Conservation (phyloP, 1,140 invertebrate genomes). For the Amphibalanus amphitrite region DNA sequence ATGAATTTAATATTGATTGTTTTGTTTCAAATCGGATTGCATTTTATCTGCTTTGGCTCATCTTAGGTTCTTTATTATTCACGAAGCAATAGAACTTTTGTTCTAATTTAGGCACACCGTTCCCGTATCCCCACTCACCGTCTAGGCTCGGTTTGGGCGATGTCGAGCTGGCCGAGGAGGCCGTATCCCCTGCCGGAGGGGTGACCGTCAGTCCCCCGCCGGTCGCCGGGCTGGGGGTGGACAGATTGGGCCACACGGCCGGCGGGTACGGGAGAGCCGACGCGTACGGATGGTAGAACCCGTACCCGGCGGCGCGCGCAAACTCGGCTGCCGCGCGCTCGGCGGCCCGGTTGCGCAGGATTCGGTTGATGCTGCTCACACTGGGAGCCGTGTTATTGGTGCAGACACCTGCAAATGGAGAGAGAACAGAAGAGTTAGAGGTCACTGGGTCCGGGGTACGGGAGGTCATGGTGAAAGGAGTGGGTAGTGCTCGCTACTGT, state of each 20-base stretch:
- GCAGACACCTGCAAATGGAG: conserved; percentile 48
- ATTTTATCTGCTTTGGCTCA: no score
- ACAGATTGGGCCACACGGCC: conserved; percentile 11
- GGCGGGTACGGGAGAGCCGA: conserved; percentile 13
- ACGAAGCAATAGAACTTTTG: no score
- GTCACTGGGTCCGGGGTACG: no score
- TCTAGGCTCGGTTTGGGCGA: conserved; percentile 10
- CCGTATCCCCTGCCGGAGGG: not conserved
- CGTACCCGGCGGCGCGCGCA: conserved; percentile 72
- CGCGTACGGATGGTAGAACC: conserved; percentile 41
- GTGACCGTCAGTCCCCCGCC: conserved; percentile 6
- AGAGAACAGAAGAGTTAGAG: not conserved
- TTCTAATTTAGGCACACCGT: no score
- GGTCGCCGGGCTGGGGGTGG: not conserved
- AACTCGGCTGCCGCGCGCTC: conserved; percentile 87
- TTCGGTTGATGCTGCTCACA: conserved; percentile 82
- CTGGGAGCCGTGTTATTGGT: conserved; percentile 72
- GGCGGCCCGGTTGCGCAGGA: conserved; percentile 71
- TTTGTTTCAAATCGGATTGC: no score
- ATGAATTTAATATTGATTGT: no score
- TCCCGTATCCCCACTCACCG: conserved; percentile 6
- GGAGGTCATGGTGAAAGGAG: no score
- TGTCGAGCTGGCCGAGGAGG: conserved; percentile 4
- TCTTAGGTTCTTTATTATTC: no score
- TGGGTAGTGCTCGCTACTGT: no score